Percentiles rank a stretch among this genome's conserved stretches.
phyloP scores from a whole-genome alignment of 2,113 vertebrate genomes.

The Seriola aureovittata region DNA sequence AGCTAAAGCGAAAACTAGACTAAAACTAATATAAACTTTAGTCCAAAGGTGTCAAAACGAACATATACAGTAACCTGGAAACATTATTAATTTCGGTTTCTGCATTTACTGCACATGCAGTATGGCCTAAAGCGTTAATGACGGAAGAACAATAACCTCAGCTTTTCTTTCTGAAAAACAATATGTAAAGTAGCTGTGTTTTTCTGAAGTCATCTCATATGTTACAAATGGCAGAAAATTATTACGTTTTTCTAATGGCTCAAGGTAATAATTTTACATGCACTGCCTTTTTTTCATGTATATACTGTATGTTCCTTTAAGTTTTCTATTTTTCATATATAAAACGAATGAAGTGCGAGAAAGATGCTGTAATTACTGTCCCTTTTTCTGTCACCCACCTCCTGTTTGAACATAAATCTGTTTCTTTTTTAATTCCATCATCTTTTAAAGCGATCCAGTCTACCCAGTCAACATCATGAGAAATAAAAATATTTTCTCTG shows the following conservation, averaged over 20 bases:
- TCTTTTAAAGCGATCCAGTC: conserved; percentile 7
- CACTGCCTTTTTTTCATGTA: not conserved
- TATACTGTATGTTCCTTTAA: not conserved
- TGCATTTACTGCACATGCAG: no score
- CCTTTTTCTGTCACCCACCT: not conserved
- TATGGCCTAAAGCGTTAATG: conserved; percentile 6
- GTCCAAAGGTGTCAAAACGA: no score
- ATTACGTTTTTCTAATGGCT: conserved; percentile 24
- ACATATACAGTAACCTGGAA: no score
- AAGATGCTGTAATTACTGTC: not conserved
- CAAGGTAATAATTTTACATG: conserved; percentile 17
- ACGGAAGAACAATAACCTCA: conserved; percentile 36
- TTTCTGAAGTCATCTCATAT: conserved; percentile 26
- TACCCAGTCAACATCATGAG: not conserved
- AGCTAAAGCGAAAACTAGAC: not conserved
- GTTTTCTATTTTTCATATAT: not conserved
- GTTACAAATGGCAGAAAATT: conserved; percentile 1
- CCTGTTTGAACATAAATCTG: conserved; percentile 23
- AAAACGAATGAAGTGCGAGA: not conserved
- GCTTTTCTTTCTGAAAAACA: conserved; percentile 37
- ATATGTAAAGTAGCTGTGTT: conserved; percentile 31
- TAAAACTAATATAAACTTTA: no score
- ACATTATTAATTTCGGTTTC: no score
- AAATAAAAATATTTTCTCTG: not conserved
- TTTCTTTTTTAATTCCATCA: conserved; percentile 9